A percentile compares a stretch with the other conserved stretches of the same genome.
These are phyloP conservation scores for Dolichopus griseipennis DNA, from an alignment of 2,888 invertebrate species.

Conservation along the genomic window DNA sequence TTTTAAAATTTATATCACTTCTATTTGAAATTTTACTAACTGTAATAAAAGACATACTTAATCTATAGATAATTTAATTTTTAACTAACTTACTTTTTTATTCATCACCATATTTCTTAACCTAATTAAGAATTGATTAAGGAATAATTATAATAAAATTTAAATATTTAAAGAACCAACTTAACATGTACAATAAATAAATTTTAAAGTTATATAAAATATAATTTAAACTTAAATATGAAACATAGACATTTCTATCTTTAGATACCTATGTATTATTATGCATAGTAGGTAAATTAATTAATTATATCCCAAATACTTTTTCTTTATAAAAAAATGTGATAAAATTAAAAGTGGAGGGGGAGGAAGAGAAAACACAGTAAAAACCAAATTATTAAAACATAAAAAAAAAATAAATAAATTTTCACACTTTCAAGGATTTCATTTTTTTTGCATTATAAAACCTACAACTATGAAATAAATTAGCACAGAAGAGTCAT, in stretches of 20 bases:
- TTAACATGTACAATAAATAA: background rate
- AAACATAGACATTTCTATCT: background rate
- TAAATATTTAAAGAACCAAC: background rate
- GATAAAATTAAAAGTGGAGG: background rate
- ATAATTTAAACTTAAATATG: background rate
- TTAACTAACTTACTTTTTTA: no score
- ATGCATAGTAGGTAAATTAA: no score
- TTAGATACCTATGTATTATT: no score
- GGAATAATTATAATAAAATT: background rate
- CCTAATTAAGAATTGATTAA: slow-evolving; percentile 6
- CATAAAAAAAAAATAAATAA: background rate
- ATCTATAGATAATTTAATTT: no score
- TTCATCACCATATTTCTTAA: background rate
- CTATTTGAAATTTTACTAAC: no score
- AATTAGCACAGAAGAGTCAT: background rate
- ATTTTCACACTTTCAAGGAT: background rate
- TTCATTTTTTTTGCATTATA: background rate
- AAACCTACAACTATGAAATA: background rate
- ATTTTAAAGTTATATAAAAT: background rate
- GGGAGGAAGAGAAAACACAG: background rate
- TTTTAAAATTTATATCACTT: no score
- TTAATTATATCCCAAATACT: no score
- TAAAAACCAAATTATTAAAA: no score
- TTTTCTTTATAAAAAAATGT: background rate
- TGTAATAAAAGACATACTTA: no score